phyloP scores from a whole-genome alignment of 2,797 vertebrate genomes.

The Alectoris magna region DNA sequence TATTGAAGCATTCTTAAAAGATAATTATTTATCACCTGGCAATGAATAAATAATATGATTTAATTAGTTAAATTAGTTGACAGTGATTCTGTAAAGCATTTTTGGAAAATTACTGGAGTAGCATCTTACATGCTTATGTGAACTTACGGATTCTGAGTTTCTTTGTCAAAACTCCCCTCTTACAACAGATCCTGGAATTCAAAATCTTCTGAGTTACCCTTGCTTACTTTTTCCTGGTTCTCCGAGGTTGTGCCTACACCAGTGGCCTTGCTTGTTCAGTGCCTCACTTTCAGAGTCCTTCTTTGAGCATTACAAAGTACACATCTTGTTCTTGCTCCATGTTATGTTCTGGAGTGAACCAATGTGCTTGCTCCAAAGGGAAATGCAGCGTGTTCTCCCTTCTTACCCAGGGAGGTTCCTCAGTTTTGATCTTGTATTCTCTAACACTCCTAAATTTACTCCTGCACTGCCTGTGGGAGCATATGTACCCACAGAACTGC shows the following conservation, averaged over 20 bases:
- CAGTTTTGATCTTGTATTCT: not conserved
- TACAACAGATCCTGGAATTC: not conserved
- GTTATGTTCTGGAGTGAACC: not conserved
- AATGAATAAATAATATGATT: not conserved
- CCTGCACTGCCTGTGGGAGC: not conserved
- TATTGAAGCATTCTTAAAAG: not conserved
- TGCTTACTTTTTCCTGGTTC: not conserved
- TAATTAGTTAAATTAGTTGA: not conserved
- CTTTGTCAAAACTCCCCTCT: not conserved
- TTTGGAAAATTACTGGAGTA: not conserved
- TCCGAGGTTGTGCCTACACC: not conserved
- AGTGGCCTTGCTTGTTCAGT: not conserved
- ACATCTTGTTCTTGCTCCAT: fast-evolving
- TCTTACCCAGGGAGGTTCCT: not conserved
- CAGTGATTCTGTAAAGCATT: not conserved
- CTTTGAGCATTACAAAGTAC: not conserved
- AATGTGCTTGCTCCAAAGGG: not conserved
- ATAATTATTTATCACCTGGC: not conserved
- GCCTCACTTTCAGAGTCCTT: not conserved
- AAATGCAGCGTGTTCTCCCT: not conserved
- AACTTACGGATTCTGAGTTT: not conserved
- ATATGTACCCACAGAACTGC: not conserved
- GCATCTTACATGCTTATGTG: fast-evolving
- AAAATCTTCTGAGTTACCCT: not conserved
- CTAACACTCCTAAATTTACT: not conserved